Conservation (phyloP, 2,888 invertebrate genomes). For the Eudemis profundana region DNA sequence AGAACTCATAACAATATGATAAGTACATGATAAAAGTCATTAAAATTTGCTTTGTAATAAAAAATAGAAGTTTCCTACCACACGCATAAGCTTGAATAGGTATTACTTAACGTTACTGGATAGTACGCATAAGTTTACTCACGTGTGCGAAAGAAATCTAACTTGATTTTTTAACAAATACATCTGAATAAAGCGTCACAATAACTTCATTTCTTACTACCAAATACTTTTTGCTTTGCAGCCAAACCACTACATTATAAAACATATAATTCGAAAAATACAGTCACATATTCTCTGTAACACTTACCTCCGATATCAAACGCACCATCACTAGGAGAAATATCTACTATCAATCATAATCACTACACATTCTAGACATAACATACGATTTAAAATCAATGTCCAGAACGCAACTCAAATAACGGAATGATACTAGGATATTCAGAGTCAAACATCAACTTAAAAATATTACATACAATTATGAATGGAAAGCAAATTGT, state of each 20-base stretch:
- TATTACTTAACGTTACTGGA: too few relatives aligned
- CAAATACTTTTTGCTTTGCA: background rate
- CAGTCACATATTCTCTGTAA: background rate
- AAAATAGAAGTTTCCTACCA: conserved; percentile 22
- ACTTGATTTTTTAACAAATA: background rate
- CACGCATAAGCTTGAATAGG: too few relatives aligned
- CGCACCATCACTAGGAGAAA: background rate
- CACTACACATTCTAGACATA: background rate
- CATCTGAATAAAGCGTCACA: background rate
- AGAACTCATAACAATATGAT: conserved; percentile 63
- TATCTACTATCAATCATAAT: background rate
- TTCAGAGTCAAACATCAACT: conserved; percentile 2
- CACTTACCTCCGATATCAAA: background rate
- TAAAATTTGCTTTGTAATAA: conserved; percentile 51
- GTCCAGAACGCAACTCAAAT: conserved; percentile 5
- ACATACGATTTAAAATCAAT: background rate
- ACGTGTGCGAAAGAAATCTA: background rate
- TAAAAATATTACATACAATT: conserved; percentile 10
- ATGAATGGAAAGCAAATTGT: conserved; percentile 8
- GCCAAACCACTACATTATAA: background rate
- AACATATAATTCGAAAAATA: background rate
- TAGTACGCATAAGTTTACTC: too few relatives aligned
- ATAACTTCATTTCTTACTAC: background rate
- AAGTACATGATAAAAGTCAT: conserved; percentile 63
- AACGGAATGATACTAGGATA: conserved; percentile 22